A percentile compares a stretch with the other conserved stretches of the same genome.
These are phyloP conservation scores for Callospermophilus lateralis DNA, from an alignment of 2,113 vertebrate species.

Conservation along the genomic window DNA sequence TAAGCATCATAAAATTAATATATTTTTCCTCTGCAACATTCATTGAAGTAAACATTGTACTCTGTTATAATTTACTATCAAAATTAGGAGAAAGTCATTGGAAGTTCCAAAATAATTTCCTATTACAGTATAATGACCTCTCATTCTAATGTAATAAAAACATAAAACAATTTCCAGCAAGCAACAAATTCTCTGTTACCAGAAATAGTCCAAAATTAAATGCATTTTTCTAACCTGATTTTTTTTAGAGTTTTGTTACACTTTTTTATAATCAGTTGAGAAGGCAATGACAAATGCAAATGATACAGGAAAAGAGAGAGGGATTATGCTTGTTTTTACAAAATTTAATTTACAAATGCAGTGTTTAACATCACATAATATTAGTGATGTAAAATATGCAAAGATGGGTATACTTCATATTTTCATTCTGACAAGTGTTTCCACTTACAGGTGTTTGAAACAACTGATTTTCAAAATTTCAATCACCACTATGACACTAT, in stretches of 20 bases:
- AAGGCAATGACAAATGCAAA: background rate
- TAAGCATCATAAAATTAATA: background rate
- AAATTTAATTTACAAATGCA: background rate
- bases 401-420: background rate
- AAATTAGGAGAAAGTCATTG: background rate
- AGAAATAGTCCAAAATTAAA: background rate
- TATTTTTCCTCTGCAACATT: background rate
- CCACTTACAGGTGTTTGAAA: background rate
- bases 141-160: background rate
- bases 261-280: background rate
- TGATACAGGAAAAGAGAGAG: background rate
- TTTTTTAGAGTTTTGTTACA: background rate
- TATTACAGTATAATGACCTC: background rate
- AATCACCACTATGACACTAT: background rate
- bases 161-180: background rate
- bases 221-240: background rate
- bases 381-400: background rate
- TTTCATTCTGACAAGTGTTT: background rate
- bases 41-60: background rate
- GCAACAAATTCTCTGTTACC: background rate
- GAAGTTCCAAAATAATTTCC: background rate
- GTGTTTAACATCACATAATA: background rate
- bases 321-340: background rate
- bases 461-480: background rate
- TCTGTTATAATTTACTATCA: background rate